Evolutionary conservation across 1,140 invertebrate species (phyloP).

Genomic region (Phymorhynchus buccinoides): DNA sequence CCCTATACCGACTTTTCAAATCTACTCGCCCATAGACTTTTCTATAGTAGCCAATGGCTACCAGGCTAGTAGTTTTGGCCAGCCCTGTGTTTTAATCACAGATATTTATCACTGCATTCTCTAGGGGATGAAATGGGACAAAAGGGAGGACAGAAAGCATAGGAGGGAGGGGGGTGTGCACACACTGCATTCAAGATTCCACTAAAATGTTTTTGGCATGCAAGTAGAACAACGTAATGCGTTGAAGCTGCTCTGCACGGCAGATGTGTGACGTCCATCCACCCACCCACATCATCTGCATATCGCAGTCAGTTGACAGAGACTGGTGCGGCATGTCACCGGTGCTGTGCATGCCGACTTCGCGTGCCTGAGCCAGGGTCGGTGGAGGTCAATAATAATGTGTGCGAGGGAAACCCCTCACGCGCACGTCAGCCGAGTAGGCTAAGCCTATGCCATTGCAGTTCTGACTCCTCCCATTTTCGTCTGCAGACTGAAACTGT

Average conservation of each 20-base stretch:
- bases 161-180: too few species aligned
- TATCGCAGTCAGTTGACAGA: neutral
- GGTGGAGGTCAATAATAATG: neutral
- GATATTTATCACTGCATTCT: too few species aligned
- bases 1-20: too few species aligned
- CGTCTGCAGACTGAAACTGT: neutral
- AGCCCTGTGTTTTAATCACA: too few species aligned
- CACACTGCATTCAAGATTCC: too few species aligned
- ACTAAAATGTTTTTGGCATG: neutral
- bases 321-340: constrained; percentile 36
- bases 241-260: neutral
- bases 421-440: constrained; percentile 15
- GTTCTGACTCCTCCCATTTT: constrained; percentile 20
- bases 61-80: too few species aligned
- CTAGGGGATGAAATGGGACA: too few species aligned
- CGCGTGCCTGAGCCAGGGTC: constrained; percentile 7
- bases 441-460: neutral
- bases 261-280: neutral
- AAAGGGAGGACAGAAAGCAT: too few species aligned
- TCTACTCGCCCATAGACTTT: too few species aligned
- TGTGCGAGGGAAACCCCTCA: constrained; percentile 32
- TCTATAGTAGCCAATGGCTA: too few species aligned
- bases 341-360: constrained; percentile 28
- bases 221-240: neutral
- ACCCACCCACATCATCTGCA: neutral